Evolutionary conservation across 1,140 invertebrate genomes (phyloP).

Genomic region (Leptinotarsa lineolata): DNA sequence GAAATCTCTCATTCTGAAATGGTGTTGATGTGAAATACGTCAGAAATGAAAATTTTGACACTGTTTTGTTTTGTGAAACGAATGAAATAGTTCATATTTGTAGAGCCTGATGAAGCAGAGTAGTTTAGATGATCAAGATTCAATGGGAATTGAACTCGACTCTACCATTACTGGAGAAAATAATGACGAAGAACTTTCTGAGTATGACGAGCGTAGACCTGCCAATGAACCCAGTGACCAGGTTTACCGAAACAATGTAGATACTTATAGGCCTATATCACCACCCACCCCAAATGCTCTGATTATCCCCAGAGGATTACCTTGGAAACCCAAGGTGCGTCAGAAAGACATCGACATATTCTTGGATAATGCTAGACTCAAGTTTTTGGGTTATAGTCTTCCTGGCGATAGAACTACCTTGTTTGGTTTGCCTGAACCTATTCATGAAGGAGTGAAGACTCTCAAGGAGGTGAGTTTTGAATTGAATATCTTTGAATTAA

Average conservation of each 20-base stretch:
- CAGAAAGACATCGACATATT: constrained; percentile 92
- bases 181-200: constrained; percentile 56
- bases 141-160: constrained; percentile 73
- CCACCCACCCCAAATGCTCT: constrained; percentile 32
- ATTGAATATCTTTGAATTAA: too few species aligned
- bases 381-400: constrained; percentile 90
- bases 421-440: constrained; percentile 89
- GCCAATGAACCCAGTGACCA: constrained; percentile 43
- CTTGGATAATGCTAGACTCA: constrained; percentile 86
- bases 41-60: too few species aligned
- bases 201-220: constrained; percentile 59
- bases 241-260: constrained; percentile 42
- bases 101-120: constrained; percentile 91
- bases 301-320: constrained; percentile 64
- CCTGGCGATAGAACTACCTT: constrained; percentile 84
- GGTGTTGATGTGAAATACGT: too few species aligned
- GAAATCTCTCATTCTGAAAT: too few species aligned
- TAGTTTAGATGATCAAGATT: constrained; percentile 84
- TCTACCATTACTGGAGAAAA: constrained; percentile 57
- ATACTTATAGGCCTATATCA: constrained; percentile 59
- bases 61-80: background rate
- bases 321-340: constrained; percentile 96
- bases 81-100: constrained; percentile 33
- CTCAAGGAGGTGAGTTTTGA: constrained; percentile 65
- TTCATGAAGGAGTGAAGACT: constrained; percentile 92